phyloP scores from a whole-genome alignment of 2,113 vertebrate genomes.

The Puntigrus tetrazona region DNA sequence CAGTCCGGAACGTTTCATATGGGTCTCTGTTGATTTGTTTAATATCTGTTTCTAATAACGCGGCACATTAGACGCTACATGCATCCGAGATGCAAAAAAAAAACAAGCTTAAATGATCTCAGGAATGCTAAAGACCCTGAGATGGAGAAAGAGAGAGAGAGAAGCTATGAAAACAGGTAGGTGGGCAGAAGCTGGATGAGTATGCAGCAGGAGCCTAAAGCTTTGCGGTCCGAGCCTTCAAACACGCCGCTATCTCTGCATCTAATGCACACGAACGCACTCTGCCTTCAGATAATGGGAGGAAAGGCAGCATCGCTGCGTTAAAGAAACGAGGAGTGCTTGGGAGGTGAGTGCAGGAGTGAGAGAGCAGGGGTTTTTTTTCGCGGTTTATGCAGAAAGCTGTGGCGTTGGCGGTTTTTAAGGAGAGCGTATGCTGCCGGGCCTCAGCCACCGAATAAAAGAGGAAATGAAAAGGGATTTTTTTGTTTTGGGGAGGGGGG shows the following conservation, averaged over 20 bases:
- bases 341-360: conserved; percentile 55
- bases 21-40: background rate
- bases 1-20: background rate
- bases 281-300: conserved; percentile 38
- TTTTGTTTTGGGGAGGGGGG: conserved; percentile 36
- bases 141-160: conserved; percentile 47
- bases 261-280: conserved; percentile 16
- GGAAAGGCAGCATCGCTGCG: conserved; percentile 44
- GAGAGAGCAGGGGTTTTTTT: conserved; percentile 15
- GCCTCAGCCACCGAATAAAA: conserved; percentile 56
- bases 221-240: conserved; percentile 42
- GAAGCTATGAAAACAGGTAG: conserved; percentile 62
- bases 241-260: conserved; percentile 40
- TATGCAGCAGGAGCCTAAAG: conserved; percentile 52
- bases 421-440: conserved; percentile 58
- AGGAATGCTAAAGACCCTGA: conserved; percentile 26
- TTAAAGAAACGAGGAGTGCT: conserved; percentile 40
- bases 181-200: conserved; percentile 52
- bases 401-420: conserved; percentile 74
- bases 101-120: background rate
- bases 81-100: background rate
- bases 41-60: background rate
- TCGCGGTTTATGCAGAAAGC: conserved; percentile 57
- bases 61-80: background rate
- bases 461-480: background rate